Percentiles rank a stretch among this genome's conserved stretches.
Evolutionary conservation across 2,797 vertebrate species (phyloP).

Genomic region (Sphaeramia orbicularis): DNA sequence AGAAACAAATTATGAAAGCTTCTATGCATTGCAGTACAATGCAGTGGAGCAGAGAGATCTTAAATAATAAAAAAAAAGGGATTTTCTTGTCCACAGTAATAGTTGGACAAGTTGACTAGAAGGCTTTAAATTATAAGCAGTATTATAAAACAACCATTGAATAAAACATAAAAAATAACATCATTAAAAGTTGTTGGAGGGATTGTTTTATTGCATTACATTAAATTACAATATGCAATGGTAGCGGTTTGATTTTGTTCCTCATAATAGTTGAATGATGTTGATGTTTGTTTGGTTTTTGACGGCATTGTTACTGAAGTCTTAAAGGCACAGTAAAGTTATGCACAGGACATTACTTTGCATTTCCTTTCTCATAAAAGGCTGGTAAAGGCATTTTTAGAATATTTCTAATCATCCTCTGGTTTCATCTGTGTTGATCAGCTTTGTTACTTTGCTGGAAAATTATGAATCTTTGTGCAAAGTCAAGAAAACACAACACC

Average conservation of each 20-base stretch:
- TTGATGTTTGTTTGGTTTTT: too few relatives aligned
- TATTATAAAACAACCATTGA: constrained; percentile 3
- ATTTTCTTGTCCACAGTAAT: neutral
- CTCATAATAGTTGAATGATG: neutral
- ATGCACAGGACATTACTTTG: too few relatives aligned
- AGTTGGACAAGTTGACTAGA: neutral
- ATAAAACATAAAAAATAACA: neutral
- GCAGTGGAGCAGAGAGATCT: too few relatives aligned
- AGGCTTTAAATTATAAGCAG: neutral
- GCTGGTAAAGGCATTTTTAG: too few relatives aligned
- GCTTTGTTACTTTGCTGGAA: too few relatives aligned
- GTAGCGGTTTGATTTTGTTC: neutral
- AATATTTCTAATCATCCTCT: too few relatives aligned
- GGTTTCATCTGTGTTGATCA: too few relatives aligned
- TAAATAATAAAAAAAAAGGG: too few relatives aligned
- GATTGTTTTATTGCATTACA: neutral
- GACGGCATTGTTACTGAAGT: neutral
- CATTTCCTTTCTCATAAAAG: too few relatives aligned
- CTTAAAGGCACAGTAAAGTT: neutral
- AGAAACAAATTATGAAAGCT: neutral
- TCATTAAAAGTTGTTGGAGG: too few relatives aligned
- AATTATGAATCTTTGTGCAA: too few relatives aligned
- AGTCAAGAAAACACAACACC: too few relatives aligned
- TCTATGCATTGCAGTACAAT: neutral
- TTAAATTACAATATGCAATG: neutral